Conservation (phyloP, 2,113 vertebrate genomes). For the Hydropotes inermis region DNA sequence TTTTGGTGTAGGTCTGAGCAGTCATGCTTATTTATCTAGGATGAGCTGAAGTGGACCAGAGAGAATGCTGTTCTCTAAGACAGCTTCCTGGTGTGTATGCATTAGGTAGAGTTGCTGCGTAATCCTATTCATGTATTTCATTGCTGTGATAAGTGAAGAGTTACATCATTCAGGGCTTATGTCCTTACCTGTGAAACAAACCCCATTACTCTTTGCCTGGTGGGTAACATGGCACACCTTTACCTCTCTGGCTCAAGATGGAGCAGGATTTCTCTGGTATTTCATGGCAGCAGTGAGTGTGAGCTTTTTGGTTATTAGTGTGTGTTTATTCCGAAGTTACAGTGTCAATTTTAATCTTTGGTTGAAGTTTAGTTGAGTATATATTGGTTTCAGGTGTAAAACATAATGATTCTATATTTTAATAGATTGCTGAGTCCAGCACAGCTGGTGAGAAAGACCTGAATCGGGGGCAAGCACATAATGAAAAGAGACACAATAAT, state of each 20-base stretch:
- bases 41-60: not conserved
- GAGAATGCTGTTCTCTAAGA: not conserved
- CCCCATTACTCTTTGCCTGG: not conserved
- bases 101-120: not conserved
- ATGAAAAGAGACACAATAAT: too few species aligned
- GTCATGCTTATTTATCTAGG: not conserved
- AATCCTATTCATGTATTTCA: not conserved
- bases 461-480: too few species aligned
- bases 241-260: not conserved
- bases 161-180: not conserved
- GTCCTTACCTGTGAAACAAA: not conserved
- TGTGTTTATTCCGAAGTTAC: too few species aligned
- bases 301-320: too few species aligned
- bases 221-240: not conserved
- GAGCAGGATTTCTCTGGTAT: not conserved
- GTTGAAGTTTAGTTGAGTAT: too few species aligned
- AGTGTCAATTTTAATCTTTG: too few species aligned
- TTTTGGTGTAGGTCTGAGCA: not conserved
- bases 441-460: not conserved
- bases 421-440: not conserved
- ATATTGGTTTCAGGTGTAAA: too few species aligned
- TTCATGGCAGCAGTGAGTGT: not conserved
- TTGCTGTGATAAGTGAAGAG: not conserved
- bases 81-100: not conserved
- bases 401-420: too few species aligned